Conservation (phyloP, 30 jellyfish, hydroid and myxozoan genomes). For the Chironex yamaguchii region DNA sequence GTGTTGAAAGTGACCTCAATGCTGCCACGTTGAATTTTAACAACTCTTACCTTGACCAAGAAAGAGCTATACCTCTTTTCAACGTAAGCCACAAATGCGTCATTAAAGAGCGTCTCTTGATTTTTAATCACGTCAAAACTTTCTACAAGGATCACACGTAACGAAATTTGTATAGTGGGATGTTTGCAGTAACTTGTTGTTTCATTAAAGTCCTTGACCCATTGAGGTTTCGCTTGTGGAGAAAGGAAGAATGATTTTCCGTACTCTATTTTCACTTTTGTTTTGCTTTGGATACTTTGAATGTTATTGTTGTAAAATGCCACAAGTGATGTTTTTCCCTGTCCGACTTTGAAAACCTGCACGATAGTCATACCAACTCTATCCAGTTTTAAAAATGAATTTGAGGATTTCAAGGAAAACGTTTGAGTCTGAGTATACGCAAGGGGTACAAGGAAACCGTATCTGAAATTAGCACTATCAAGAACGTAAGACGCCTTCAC, state of each 20-base stretch:
- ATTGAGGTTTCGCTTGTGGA: constrained; percentile 70
- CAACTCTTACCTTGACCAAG: constrained; percentile 50
- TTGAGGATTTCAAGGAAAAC: constrained; percentile 25
- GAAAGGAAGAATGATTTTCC: constrained; percentile 38
- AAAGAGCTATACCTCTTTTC: constrained; percentile 58
- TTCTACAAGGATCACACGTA: constrained; percentile 38
- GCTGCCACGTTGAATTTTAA: constrained; percentile 78
- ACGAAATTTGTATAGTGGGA: constrained; percentile 38
- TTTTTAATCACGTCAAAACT: constrained; percentile 66
- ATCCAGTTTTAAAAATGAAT: constrained; percentile 29
- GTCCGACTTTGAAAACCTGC: neutral
- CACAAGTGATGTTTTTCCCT: constrained; percentile 12
- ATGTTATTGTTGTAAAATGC: too few species aligned
- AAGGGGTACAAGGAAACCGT: constrained; percentile 53
- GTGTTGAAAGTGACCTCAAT: constrained; percentile 66
- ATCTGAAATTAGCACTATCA: constrained; percentile 14
- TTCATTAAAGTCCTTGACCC: constrained; percentile 21
- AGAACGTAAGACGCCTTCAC: constrained; percentile 34
- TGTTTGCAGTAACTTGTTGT: constrained; percentile 60
- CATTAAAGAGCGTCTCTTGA: constrained; percentile 50
- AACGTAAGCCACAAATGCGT: constrained; percentile 54
- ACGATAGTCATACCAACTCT: constrained; percentile 61
- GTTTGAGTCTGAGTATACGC: constrained; percentile 13
- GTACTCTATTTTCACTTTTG: constrained; percentile 23
- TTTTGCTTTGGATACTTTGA: too few species aligned